phyloP scores from a whole-genome alignment of 2,888 invertebrate genomes.

The Mythimna albipuncta region DNA sequence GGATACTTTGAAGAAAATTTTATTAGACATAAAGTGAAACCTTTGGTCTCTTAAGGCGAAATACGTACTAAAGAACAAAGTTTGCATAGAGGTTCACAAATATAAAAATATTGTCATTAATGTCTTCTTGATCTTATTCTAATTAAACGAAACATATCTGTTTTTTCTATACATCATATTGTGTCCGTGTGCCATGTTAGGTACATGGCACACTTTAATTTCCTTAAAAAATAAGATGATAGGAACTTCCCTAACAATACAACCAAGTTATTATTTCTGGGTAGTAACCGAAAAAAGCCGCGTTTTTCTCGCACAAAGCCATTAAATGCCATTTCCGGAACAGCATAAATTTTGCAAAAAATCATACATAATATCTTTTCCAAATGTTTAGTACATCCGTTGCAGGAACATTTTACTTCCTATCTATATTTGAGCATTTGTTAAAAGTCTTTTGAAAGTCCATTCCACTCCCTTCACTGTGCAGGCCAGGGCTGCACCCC shows the following conservation, averaged over 20 bases:
- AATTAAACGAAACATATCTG: background rate
- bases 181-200: background rate
- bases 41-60: conserved; percentile 88
- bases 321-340: conserved; percentile 54
- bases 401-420: background rate
- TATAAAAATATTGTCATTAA: background rate
- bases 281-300: background rate
- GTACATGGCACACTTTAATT: background rate
- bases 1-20: conserved; percentile 90
- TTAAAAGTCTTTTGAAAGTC: conserved; percentile 25
- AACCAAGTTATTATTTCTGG: conserved; percentile 6
- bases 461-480: conserved; percentile 70
- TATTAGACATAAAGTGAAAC: conserved; percentile 90
- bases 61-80: conserved; percentile 82
- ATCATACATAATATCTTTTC: conserved; percentile 8
- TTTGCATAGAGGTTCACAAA: conserved; percentile 63
- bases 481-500: conserved; percentile 81
- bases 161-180: background rate
- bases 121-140: background rate
- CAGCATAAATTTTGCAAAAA: conserved; percentile 30
- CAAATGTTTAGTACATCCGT: conserved; percentile 13
- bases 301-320: conserved; percentile 19
- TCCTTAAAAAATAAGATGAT: background rate
- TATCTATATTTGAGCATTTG: conserved; percentile 10
- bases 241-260: conserved; percentile 8